A percentile compares a stretch with the other conserved stretches of the same genome.
These are phyloP conservation scores for Chrysolina oricalcia DNA, from an alignment of 2,888 invertebrate species.

Conservation along the genomic window DNA sequence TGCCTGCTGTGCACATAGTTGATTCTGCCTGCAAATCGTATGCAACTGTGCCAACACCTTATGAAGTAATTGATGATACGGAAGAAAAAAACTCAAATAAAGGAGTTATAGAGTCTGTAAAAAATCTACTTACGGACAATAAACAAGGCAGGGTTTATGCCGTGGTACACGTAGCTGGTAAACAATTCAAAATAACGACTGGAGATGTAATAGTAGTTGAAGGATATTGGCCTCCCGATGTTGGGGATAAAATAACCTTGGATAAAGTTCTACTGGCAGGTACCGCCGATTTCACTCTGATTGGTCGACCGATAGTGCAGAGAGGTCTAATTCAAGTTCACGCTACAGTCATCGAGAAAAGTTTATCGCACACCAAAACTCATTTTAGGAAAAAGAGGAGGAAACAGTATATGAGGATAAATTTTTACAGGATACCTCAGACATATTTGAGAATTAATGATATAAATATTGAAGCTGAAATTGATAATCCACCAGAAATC, in stretches of 20 bases:
- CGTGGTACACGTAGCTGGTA: conserved; percentile 85
- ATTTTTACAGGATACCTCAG: conserved; percentile 80
- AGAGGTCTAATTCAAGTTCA: conserved; percentile 82
- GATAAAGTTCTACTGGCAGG: conserved; percentile 90
- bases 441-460: conserved; percentile 86
- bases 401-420: conserved; percentile 85
- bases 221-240: conserved; percentile 88
- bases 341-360: conserved; percentile 89
- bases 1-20: conserved; percentile 14
- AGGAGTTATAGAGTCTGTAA: conserved; percentile 79
- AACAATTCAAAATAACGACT: conserved; percentile 88
- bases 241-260: conserved; percentile 85
- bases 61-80: conserved; percentile 65
- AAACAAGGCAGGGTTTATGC: conserved; percentile 83
- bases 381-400: conserved; percentile 84
- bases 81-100: conserved; percentile 56
- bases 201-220: conserved; percentile 90
- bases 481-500: conserved; percentile 68
- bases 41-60: conserved; percentile 58
- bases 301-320: conserved; percentile 87
- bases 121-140: conserved; percentile 75
- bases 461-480: conserved; percentile 75
- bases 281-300: conserved; percentile 84
- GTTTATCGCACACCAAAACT: conserved; percentile 85
- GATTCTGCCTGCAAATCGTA: conserved; percentile 29